Evolutionary conservation across 1,140 invertebrate species (phyloP).

Genomic region (Eupristina koningsbergeri): DNA sequence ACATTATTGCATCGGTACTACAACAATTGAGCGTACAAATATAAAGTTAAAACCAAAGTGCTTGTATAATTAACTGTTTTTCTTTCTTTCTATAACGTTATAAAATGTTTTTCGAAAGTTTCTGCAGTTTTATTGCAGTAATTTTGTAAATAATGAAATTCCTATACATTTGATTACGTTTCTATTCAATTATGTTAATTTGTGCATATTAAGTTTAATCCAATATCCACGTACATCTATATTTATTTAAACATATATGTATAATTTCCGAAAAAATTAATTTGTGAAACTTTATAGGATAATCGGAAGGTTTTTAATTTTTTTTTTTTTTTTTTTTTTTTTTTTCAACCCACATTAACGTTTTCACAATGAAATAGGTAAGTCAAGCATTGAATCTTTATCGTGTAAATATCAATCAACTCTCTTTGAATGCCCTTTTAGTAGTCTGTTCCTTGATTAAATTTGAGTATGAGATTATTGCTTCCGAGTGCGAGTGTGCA

Average conservation of each 20-base stretch:
- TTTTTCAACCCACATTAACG: neutral
- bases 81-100: neutral
- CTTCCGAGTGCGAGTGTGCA: neutral
- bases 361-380: constrained; percentile 8
- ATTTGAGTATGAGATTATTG: neutral
- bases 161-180: neutral
- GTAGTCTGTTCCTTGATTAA: neutral
- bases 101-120: neutral
- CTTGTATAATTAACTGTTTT: neutral
- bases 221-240: neutral
- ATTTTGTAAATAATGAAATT: constrained; percentile 11
- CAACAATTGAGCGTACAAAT: no score
- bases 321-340: neutral
- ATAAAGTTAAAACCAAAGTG: neutral
- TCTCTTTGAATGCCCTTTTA: no score
- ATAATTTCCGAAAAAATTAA: no score
- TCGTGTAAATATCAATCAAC: neutral
- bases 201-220: constrained; percentile 15
- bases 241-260: no score
- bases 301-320: neutral
- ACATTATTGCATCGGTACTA: neutral
- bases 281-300: neutral
- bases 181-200: constrained; percentile 27
- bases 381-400: constrained; percentile 10
- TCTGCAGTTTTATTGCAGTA: neutral